Base-by-base conservation (phyloP, 35 echinoderm and acorn worm species). In the Amphiura filiformis region DNA sequence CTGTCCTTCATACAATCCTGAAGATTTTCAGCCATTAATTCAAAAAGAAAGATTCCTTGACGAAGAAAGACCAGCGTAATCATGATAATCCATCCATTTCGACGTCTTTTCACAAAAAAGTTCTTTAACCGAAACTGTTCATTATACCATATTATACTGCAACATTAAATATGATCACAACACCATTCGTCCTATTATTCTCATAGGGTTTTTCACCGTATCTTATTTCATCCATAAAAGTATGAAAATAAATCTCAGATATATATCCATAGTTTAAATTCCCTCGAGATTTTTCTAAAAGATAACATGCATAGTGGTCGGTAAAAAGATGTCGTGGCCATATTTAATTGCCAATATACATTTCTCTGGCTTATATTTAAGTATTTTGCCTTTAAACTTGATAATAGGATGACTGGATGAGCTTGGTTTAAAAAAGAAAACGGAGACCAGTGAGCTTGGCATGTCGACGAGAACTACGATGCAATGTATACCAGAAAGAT, bases 401-500 rank as follows among this genome's bases (percentile, higher is more conserved):
- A 70, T 30, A 70, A 70, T 70, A 70, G 61, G 61, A 70, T n/a
- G n/a, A n/a, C n/a, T n/a, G n/a, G n/a, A n/a, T 70, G 61, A 70
- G 41, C 41, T 47, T 17, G 41, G 5, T 47, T 17, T 47, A 17
- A 47, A n/a, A n/a, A n/a, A 47, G 41, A 47, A 17, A 47, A 47
- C 41, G 41, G 41, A n/a, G 4, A 47, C 41, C 41, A n/a, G n/a
- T n/a, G n/a, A n/a, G 41, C 41, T 17, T 47, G 41, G 41, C 41
- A 9, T 47, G 41, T 47, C 41, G 41, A 9, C 4, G 5, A 9
- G 41, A 47, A 17, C 41, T 47, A 9, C 17, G 17, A 47, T 47
- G 41, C 41, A 47, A 47, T 47, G 41, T 47, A 47, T 47, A 47
- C 41, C 41, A 47, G 4, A 17, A 47, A 47, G 41, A 47, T 9